These are phyloP conservation scores for Cichlasoma orientale DNA, from an alignment of 2,797 vertebrate species.

Conservation along the genomic window DNA sequence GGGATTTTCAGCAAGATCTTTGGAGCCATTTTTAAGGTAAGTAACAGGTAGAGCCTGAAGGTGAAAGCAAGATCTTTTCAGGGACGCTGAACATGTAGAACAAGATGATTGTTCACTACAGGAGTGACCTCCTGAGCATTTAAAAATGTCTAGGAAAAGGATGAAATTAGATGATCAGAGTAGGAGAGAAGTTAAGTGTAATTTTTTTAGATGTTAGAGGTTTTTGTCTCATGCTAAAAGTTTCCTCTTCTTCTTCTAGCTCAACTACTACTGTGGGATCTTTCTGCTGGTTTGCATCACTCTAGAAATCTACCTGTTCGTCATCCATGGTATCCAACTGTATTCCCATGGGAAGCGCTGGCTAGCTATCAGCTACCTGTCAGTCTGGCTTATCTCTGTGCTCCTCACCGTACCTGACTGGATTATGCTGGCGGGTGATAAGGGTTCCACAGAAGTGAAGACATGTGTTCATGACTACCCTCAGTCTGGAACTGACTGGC, in stretches of 20 bases:
- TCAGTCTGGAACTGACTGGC: conserved; percentile 29
- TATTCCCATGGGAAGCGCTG: conserved; percentile 77
- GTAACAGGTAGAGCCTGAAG: conserved; percentile 26
- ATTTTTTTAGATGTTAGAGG: background rate
- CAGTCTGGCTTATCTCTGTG: conserved; percentile 77
- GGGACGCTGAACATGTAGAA: background rate
- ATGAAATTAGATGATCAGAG: background rate
- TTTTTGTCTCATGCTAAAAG: background rate
- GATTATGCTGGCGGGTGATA: conserved; percentile 66
- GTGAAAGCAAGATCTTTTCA: background rate
- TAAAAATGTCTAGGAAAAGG: conserved; percentile 11
- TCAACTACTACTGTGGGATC: conserved; percentile 93
- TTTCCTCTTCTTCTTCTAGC: conserved; percentile 51
- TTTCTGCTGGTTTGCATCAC: conserved; percentile 88
- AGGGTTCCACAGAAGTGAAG: background rate
- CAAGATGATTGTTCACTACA: fast-evolving
- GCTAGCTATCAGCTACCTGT: conserved; percentile 76
- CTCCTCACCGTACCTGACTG: conserved; percentile 70
- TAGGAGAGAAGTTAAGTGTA: background rate
- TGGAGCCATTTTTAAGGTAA: conserved; percentile 82
- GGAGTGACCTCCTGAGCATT: background rate
- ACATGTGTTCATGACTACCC: conserved; percentile 74
- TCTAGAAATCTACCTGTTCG: conserved; percentile 86
- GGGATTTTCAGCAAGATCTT: conserved; percentile 77
- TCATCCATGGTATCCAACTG: conserved; percentile 74